These are phyloP conservation scores for Colletes latitarsis DNA, from an alignment of 1,140 invertebrate species.

Conservation along the genomic window DNA sequence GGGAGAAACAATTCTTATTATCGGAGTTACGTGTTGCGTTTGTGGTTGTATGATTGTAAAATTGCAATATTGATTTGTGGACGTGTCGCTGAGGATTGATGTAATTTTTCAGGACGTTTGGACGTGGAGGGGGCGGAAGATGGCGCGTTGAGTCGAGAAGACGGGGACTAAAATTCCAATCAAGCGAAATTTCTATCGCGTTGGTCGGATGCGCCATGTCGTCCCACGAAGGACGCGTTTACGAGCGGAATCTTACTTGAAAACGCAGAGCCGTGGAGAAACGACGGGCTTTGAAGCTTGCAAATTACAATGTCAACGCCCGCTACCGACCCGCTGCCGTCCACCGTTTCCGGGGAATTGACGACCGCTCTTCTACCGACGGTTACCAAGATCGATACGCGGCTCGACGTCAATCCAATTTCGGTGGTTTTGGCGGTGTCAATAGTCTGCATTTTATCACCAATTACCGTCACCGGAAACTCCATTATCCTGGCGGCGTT, in stretches of 20 bases:
- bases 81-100: too few species aligned
- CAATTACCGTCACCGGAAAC: conserved; percentile 83
- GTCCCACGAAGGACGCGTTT: conserved; percentile 27
- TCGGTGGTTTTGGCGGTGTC: conserved; percentile 81
- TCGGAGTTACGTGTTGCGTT: too few species aligned
- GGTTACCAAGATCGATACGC: conserved; percentile 71
- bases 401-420: conserved; percentile 72
- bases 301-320: conserved; percentile 71
- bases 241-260: conserved; percentile 49
- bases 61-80: too few species aligned
- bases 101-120: background rate
- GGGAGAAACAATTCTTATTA: too few species aligned
- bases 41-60: too few species aligned
- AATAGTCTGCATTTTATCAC: conserved; percentile 82
- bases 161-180: background rate
- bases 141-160: background rate
- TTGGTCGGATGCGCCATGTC: conserved; percentile 53
- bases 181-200: background rate
- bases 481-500: conserved; percentile 83
- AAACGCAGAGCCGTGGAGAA: conserved; percentile 22
- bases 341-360: conserved; percentile 68
- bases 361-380: conserved; percentile 72
- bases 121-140: background rate
- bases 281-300: conserved; percentile 12
- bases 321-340: conserved; percentile 60